These are phyloP conservation scores for Macquaria ambigua DNA, from an alignment of 2,113 vertebrate species.

Conservation along the genomic window DNA sequence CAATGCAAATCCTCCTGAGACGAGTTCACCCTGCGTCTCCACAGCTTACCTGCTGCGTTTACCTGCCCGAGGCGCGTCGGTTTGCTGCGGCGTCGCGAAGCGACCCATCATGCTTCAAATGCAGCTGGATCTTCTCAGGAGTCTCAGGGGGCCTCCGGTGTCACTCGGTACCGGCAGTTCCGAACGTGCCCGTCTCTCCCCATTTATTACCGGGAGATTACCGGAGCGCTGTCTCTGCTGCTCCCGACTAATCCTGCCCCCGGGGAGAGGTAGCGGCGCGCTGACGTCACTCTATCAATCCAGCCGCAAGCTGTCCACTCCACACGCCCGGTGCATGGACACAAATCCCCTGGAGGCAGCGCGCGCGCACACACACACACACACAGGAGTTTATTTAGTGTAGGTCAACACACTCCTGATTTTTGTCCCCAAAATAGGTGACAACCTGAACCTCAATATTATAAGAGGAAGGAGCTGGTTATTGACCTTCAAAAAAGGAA, in stretches of 20 bases:
- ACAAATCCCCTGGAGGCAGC: conserved; percentile 73
- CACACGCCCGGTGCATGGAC: conserved; percentile 46
- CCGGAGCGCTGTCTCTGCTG: conserved; percentile 77
- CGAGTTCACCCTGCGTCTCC: conserved; percentile 45
- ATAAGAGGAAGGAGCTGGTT: not conserved
- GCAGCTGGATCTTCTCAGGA: conserved; percentile 16
- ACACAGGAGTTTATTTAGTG: conserved; percentile 14
- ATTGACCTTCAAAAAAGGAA: not conserved
- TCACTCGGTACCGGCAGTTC: conserved; percentile 58
- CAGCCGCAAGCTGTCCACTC: conserved; percentile 75
- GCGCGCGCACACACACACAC: conserved; percentile 17
- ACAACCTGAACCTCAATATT: not conserved
- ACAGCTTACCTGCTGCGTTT: conserved; percentile 73
- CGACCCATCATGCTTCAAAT: conserved; percentile 52
- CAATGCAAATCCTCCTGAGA: conserved; percentile 70
- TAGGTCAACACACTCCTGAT: conserved; percentile 27
- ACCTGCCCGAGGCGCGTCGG: conserved; percentile 60
- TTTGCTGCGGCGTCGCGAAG: conserved; percentile 48
- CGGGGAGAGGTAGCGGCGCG: conserved; percentile 78
- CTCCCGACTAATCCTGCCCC: conserved; percentile 83
- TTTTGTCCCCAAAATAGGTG: conserved; percentile 10
- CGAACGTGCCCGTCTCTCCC: conserved; percentile 75
- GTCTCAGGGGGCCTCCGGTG: conserved; percentile 47
- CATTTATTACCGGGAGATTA: conserved; percentile 80
- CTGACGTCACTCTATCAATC: conserved; percentile 83